Percentiles rank a stretch among this genome's conserved stretches.
phyloP scores from a whole-genome alignment of 2,113 vertebrate species.

The Syngnathus typhle region DNA sequence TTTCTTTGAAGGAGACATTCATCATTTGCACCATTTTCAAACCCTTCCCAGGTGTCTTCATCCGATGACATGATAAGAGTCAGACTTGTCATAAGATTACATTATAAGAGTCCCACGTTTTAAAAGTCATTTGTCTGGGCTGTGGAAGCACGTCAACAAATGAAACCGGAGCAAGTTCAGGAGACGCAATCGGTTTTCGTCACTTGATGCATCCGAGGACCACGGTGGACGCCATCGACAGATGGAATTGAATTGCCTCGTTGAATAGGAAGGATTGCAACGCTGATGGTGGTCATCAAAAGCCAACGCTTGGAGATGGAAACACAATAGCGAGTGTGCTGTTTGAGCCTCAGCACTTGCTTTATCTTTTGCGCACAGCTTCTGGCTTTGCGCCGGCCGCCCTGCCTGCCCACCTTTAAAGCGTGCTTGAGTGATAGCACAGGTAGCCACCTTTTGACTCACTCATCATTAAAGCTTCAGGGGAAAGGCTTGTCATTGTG shows the following conservation, averaged over 20 bases:
- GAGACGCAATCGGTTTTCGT: too few species aligned
- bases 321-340: constrained; percentile 32
- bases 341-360: constrained; percentile 44
- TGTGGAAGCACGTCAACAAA: too few species aligned
- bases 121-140: background rate
- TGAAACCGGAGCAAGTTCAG: too few species aligned
- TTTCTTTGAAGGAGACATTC: too few species aligned
- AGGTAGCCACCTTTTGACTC: constrained; percentile 34
- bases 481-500: constrained; percentile 40
- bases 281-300: background rate
- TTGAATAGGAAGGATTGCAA: background rate
- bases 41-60: constrained; percentile 16
- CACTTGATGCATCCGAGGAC: too few species aligned
- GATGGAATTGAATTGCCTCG: too few species aligned
- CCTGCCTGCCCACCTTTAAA: constrained; percentile 40
- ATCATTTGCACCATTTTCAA: too few species aligned
- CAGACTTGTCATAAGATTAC: background rate
- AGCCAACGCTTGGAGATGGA: background rate
- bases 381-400: constrained; percentile 42
- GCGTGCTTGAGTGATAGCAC: constrained; percentile 28
- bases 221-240: too few species aligned
- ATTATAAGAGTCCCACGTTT: too few species aligned
- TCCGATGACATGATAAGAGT: too few species aligned
- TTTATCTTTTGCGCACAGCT: constrained; percentile 49
- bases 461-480: constrained; percentile 46